Percentiles rank a stretch among this genome's conserved stretches.
Conservation (phyloP, 2,113 vertebrate species). For the Kryptolebias marmoratus region DNA sequence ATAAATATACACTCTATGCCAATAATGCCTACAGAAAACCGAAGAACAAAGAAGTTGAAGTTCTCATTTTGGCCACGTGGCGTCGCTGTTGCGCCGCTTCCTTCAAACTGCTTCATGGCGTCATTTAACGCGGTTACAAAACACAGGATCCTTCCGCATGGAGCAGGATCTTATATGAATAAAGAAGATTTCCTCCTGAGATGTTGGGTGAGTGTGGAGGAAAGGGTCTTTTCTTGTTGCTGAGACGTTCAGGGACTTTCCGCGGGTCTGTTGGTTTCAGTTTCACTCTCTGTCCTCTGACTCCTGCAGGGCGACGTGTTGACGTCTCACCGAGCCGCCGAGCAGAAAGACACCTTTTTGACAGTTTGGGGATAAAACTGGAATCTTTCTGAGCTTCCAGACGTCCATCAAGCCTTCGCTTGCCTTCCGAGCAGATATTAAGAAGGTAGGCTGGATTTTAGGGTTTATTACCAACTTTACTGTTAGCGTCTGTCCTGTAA, state of each 20-base stretch:
- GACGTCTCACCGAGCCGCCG: not conserved
- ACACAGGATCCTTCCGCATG: too few species aligned
- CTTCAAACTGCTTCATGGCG: not conserved
- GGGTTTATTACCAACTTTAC: not conserved
- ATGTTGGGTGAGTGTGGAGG: not conserved
- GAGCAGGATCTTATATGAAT: too few species aligned
- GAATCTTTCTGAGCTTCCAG: not conserved
- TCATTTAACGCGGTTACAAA: not conserved
- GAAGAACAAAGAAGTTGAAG: not conserved
- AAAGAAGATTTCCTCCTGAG: not conserved
- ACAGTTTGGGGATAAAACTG: rapidly evolving
- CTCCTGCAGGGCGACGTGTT: rapidly evolving
- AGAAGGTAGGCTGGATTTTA: conserved; percentile 12
- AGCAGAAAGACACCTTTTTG: not conserved
- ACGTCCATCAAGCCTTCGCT: rapidly evolving
- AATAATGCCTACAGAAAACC: too few species aligned
- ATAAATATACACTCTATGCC: too few species aligned
- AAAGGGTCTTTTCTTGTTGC: rapidly evolving
- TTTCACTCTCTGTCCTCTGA: conserved; percentile 51
- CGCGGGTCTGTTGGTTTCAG: not conserved
- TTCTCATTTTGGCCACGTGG: not conserved
- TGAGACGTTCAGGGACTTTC: conserved; percentile 33
- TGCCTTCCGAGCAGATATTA: rapidly evolving
- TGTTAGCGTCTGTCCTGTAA: not conserved
- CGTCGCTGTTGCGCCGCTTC: conserved; percentile 10